Conservation (phyloP, 2,113 vertebrate genomes). For the Salvelinus sp. region DNA sequence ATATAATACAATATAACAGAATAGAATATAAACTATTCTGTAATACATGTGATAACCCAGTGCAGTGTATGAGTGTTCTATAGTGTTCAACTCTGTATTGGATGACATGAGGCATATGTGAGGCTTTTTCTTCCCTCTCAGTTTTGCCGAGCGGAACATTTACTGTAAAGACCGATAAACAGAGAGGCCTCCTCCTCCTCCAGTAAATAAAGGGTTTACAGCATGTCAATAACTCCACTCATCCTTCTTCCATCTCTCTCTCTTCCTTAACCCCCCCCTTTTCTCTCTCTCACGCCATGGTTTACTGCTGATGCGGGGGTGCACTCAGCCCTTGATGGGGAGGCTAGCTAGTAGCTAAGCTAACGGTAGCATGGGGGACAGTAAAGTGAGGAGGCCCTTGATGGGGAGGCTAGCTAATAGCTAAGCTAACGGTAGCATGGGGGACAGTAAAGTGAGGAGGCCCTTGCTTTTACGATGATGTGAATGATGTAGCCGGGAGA, state of each 20-base stretch:
- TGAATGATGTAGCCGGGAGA: slow-evolving; percentile 72
- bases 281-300: slow-evolving; percentile 67
- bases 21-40: too few species aligned
- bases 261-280: slow-evolving; percentile 36
- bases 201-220: slow-evolving; percentile 64
- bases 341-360: slow-evolving; percentile 46
- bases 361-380: slow-evolving; percentile 69
- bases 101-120: too few species aligned
- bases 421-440: slow-evolving; percentile 22
- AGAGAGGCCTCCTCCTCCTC: slow-evolving; percentile 10
- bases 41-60: too few species aligned
- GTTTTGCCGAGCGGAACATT: too few species aligned
- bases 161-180: neutral
- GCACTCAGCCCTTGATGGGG: slow-evolving; percentile 62
- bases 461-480: slow-evolving; percentile 69
- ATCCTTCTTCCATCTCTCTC: slow-evolving; percentile 54
- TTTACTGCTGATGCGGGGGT: slow-evolving; percentile 66
- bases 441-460: slow-evolving; percentile 72
- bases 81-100: too few species aligned
- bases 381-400: slow-evolving; percentile 68
- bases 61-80: too few species aligned
- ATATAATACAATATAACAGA: too few species aligned
- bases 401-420: slow-evolving; percentile 57
- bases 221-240: slow-evolving; percentile 79
- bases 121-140: too few species aligned